A percentile compares a stretch with the other conserved stretches of the same genome.
Conservation (phyloP, 2,797 vertebrate genomes). For the Cebuella pygmaea region DNA sequence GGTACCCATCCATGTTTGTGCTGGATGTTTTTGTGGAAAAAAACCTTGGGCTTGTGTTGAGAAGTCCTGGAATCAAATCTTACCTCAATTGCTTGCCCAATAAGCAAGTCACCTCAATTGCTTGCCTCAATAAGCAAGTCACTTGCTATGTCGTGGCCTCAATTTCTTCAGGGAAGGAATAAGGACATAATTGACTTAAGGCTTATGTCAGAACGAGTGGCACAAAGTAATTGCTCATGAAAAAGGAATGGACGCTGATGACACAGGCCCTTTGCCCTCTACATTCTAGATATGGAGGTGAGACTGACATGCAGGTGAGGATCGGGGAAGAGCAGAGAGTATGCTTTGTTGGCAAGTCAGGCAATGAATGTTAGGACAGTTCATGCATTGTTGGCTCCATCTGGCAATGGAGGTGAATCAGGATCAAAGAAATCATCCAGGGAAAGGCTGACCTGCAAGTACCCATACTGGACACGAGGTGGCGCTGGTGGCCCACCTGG, state of each 20-base stretch:
- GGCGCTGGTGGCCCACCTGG: slow-evolving; percentile 30
- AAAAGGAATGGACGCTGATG: neutral
- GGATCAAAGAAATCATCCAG: neutral
- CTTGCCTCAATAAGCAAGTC: neutral
- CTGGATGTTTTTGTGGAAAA: neutral
- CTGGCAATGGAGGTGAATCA: neutral
- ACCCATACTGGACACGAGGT: slow-evolving; percentile 16
- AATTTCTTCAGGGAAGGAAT: neutral
- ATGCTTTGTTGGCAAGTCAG: neutral
- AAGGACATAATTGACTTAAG: neutral
- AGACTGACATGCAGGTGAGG: neutral
- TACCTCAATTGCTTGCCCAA: neutral
- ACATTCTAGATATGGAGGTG: neutral
- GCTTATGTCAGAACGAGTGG: neutral
- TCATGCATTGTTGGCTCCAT: neutral
- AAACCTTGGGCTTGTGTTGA: neutral
- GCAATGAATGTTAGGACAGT: neutral
- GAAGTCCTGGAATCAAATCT: neutral
- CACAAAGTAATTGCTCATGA: neutral
- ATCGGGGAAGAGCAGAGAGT: neutral
- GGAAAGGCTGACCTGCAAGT: neutral
- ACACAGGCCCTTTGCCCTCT: neutral
- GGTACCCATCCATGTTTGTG: neutral
- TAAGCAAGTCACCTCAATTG: neutral
- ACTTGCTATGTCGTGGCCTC: neutral